A percentile compares a stretch with the other conserved stretches of the same genome.
Evolutionary conservation across 1,140 invertebrate species (phyloP).

Genomic region (Cotesia glomerata): DNA sequence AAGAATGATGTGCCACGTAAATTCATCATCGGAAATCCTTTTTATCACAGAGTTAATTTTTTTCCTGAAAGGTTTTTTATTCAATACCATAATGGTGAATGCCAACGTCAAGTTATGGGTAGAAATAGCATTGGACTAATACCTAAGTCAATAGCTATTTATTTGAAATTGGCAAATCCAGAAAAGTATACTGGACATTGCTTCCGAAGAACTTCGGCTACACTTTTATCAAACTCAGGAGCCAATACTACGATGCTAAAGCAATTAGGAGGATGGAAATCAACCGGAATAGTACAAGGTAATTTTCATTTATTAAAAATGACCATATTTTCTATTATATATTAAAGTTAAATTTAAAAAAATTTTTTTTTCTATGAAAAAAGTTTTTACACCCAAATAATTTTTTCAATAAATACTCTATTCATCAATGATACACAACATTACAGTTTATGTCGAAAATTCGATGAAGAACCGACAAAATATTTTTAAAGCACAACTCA

Average conservation of each 20-base stretch:
- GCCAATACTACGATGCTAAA: conserved; percentile 20
- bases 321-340: too few relatives aligned
- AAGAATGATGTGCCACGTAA: conserved; percentile 5
- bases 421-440: neutral
- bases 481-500: neutral
- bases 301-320: too few relatives aligned
- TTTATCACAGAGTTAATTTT: conserved; percentile 11
- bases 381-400: too few relatives aligned
- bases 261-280: conserved; percentile 24
- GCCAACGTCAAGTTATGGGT: conserved; percentile 4
- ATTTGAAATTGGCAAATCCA: conserved; percentile 13
- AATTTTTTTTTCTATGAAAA: too few relatives aligned
- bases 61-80: conserved; percentile 5
- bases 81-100: conserved; percentile 17
- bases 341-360: too few relatives aligned
- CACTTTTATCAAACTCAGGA: conserved; percentile 21
- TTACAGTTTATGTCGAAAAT: neutral
- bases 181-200: conserved; percentile 28
- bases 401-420: too few relatives aligned
- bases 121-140: conserved; percentile 17
- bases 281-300: conserved; percentile 13
- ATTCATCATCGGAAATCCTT: conserved; percentile 2
- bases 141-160: conserved; percentile 2
- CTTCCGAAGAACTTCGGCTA: conserved; percentile 22
- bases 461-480: neutral